Evolutionary conservation across 2,113 vertebrate species (phyloP), one percentile per base, ranked within the genome.

Genomic region (Trinectes maculatus): DNA sequence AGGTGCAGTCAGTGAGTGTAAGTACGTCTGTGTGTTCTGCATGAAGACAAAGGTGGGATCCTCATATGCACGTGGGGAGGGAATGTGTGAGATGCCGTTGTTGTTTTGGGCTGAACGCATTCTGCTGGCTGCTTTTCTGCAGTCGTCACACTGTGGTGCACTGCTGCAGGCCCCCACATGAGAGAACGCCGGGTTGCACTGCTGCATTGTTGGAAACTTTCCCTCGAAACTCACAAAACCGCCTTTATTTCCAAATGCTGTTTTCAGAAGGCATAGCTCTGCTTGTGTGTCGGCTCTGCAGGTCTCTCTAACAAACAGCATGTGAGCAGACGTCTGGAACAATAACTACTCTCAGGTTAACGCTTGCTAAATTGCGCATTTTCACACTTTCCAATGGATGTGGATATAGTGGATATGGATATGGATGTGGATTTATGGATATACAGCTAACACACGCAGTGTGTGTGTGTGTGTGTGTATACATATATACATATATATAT

Each of bases 1-100:
- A 83, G 64, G 81, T 89, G 59, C 76, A 36, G 18, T 59, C 87
- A 25, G 78, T 89, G 40, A 89, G 79, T 34, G 95, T 96, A 85
- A 96, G 95, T 96, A 89, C 71, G 48, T 53, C 11, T 46, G 52
- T 55, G 64, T 71, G 55, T 19, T 10, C 13, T 29, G 5, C 28
- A 51, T 51, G 51, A 26, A 49, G 61, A 72, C 34, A 58, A 49
- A 25, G 51, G 37, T 56, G 24, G 60, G 29, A 36, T 75, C 66
- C 59, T 65, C 65, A 60, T 33, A 6, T 68, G 24, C 42, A 26
- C 5, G 5, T 33, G 18, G 10, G 33, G 18, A 16, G n/a, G 65
- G 55, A 13, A 19, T 39, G 61, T 80, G 67, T 55, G 7, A 40
- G 62, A 61, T 55, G 19, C 49, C 26, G 3, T 29, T 6, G 42